Evolutionary conservation across 2,113 vertebrate genomes (phyloP).

Genomic region (Haplotaxodon microlepis): DNA sequence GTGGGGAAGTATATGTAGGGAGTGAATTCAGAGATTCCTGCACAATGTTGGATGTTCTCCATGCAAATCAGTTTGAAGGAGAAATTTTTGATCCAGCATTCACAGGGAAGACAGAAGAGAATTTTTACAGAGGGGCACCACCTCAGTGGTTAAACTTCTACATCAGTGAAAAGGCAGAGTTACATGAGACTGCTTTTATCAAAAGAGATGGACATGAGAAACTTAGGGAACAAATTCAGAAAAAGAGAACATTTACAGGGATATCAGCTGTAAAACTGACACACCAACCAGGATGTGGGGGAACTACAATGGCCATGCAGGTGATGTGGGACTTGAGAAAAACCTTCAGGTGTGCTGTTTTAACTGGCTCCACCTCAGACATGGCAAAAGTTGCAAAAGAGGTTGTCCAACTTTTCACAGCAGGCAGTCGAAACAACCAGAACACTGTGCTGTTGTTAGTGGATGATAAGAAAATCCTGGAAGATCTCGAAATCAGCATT

Average conservation of each 20-base stretch:
- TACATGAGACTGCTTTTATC: neutral
- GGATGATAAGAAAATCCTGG: neutral
- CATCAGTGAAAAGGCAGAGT: neutral
- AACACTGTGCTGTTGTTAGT: accelerated
- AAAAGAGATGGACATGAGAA: neutral
- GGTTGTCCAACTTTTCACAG: neutral
- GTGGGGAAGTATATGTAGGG: too few relatives aligned
- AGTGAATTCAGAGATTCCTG: too few relatives aligned
- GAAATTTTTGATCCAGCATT: too few relatives aligned
- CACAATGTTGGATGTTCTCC: too few relatives aligned
- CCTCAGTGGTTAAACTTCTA: slow-evolving; percentile 44
- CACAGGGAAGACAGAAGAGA: too few relatives aligned
- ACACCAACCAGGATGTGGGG: slow-evolving; percentile 40
- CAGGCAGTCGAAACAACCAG: accelerated
- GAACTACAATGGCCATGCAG: slow-evolving; percentile 51
- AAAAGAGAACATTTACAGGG: accelerated
- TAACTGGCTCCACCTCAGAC: neutral
- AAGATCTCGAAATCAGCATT: accelerated
- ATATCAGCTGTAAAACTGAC: accelerated
- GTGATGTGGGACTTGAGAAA: slow-evolving; percentile 30
- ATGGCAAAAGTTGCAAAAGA: accelerated
- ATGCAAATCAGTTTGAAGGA: neutral
- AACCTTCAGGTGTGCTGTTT: neutral
- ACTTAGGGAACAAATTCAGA: accelerated
- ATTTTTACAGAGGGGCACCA: slow-evolving; percentile 42